Evolutionary conservation across 2,113 vertebrate species (phyloP).

Genomic region (Trichechus manatus): DNA sequence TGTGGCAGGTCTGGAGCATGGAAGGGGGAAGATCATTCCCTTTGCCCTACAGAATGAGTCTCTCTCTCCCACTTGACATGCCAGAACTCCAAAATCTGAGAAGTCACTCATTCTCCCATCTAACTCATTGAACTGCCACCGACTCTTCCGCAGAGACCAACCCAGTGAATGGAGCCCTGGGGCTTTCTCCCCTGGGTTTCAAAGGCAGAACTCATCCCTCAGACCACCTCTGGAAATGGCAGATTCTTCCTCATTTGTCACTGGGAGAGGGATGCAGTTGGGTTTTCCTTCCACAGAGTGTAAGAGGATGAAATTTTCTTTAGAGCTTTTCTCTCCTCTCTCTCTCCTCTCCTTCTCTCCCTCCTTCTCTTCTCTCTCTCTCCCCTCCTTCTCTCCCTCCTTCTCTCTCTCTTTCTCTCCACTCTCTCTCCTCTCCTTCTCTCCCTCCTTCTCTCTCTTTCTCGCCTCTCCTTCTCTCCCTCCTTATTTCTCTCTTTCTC

Average conservation of each 20-base stretch:
- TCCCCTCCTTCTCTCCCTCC: no score
- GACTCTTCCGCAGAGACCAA: not conserved
- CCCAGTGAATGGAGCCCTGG: no score
- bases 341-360: not conserved
- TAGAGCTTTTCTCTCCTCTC: not conserved
- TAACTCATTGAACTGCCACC: not conserved
- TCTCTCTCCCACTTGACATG: not conserved
- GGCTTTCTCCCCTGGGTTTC: not conserved
- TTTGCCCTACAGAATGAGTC: not conserved
- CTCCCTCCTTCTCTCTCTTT: not conserved
- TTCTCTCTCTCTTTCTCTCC: no score
- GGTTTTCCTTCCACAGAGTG: not conserved
- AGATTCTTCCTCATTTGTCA: not conserved
- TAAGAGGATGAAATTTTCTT: not conserved
- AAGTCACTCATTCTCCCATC: not conserved
- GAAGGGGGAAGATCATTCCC: not conserved
- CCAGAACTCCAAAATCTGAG: not conserved
- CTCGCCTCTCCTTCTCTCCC: no score
- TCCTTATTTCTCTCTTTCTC: no score
- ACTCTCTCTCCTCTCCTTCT: not conserved
- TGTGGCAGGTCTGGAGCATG: accelerated
- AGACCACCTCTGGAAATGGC: not conserved
- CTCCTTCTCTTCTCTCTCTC: not conserved
- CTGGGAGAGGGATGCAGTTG: accelerated
- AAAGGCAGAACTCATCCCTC: not conserved